These are phyloP conservation scores for Ceratoteleas bidentatus DNA, from an alignment of 1,140 invertebrate genomes.

Conservation along the genomic window DNA sequence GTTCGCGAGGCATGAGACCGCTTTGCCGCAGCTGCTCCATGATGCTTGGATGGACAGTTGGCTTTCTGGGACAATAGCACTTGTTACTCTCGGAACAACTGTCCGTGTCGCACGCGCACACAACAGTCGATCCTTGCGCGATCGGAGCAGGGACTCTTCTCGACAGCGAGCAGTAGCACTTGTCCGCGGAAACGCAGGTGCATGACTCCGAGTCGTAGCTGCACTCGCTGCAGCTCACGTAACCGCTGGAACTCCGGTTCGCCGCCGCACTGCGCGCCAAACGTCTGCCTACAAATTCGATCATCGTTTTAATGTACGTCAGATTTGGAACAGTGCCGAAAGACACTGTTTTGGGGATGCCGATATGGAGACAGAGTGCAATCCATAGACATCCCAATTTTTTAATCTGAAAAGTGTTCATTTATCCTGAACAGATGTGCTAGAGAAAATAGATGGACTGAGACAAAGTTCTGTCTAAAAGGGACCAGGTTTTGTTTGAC, in stretches of 20 bases:
- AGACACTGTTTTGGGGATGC: not conserved
- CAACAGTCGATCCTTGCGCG: slow-evolving; percentile 59
- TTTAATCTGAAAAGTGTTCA: too few species aligned
- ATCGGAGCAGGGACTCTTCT: slow-evolving; percentile 66
- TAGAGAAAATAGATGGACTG: too few species aligned
- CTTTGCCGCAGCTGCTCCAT: slow-evolving; percentile 82
- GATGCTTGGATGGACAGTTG: slow-evolving; percentile 74
- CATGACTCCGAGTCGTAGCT: slow-evolving; percentile 91
- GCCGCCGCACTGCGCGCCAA: slow-evolving; percentile 70
- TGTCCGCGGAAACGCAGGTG: slow-evolving; percentile 87
- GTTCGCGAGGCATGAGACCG: slow-evolving; percentile 82
- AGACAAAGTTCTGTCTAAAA: too few species aligned
- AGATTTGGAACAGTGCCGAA: not conserved
- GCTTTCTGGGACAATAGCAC: slow-evolving; percentile 88
- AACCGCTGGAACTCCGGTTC: slow-evolving; percentile 81
- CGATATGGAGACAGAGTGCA: too few species aligned
- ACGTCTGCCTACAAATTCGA: slow-evolving; percentile 70
- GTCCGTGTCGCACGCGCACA: slow-evolving; percentile 91
- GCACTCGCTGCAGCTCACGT: slow-evolving; percentile 93
- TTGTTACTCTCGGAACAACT: slow-evolving; percentile 93
- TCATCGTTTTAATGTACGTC: not conserved
- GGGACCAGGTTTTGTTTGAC: too few species aligned
- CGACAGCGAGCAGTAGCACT: slow-evolving; percentile 87
- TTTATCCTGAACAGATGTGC: too few species aligned
- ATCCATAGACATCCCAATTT: too few species aligned